Evolutionary conservation across 2,888 invertebrate genomes (phyloP).

Genomic region (Leptinotarsa rubiginosa): DNA sequence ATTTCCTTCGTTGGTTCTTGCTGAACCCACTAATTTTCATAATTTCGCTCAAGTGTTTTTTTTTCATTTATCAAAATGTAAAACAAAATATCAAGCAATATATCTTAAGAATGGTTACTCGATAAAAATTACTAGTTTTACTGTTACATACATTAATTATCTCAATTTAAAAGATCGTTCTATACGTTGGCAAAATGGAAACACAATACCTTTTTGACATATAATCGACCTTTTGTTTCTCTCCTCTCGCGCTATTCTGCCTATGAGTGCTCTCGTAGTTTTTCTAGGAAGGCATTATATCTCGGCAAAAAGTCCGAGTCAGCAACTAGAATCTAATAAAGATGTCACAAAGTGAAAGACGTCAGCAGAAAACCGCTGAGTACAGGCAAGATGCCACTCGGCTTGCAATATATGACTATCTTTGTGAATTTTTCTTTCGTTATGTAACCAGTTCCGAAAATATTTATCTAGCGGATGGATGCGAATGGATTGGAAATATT

Average conservation of each 20-base stretch:
- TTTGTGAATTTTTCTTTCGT: slow-evolving; percentile 10
- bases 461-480: background rate
- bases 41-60: too few species aligned
- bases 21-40: too few species aligned
- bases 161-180: background rate
- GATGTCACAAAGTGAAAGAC: slow-evolving; percentile 8
- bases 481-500: background rate
- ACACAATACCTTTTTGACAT: slow-evolving; percentile 16
- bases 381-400: slow-evolving; percentile 8
- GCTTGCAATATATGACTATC: slow-evolving; percentile 1
- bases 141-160: too few species aligned
- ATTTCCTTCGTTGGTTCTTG: too few species aligned
- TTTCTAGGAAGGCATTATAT: slow-evolving; percentile 30
- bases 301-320: background rate
- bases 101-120: background rate
- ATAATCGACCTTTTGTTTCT: slow-evolving; percentile 15
- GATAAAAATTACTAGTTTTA: background rate
- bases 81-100: too few species aligned
- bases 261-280: slow-evolving; percentile 20
- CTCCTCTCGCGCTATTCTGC: slow-evolving; percentile 14
- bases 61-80: too few species aligned
- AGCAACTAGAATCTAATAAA: slow-evolving; percentile 14
- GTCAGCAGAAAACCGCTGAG: slow-evolving; percentile 7
- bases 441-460: background rate
- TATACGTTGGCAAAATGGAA: background rate